Conservation (phyloP, 2,797 vertebrate genomes). For the Nyctibius grandis region DNA sequence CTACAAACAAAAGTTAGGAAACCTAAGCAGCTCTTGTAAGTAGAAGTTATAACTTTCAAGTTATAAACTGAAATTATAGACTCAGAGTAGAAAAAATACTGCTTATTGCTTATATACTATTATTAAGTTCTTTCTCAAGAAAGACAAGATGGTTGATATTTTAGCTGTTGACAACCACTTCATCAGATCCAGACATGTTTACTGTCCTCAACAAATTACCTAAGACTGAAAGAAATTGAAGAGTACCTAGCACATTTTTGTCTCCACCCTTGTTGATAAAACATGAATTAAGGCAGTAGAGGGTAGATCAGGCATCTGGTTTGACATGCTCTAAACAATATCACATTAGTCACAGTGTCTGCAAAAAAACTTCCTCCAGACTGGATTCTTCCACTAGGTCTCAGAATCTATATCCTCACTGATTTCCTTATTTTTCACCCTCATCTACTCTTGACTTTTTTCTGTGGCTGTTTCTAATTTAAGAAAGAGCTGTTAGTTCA, state of each 20-base stretch:
- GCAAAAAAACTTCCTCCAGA: neutral
- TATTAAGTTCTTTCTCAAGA: neutral
- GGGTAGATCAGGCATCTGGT: neutral
- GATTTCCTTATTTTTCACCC: neutral
- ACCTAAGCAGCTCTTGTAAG: neutral
- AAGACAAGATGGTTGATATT: neutral
- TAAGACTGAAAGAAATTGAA: neutral
- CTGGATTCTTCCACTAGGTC: neutral
- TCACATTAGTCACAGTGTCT: neutral
- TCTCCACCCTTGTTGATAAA: neutral
- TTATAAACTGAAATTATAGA: neutral
- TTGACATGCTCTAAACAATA: neutral
- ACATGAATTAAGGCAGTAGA: neutral
- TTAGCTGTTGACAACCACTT: neutral
- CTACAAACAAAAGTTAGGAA: neutral
- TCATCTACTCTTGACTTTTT: neutral
- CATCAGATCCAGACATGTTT: neutral
- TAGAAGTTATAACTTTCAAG: too few species aligned
- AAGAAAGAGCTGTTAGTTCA: neutral
- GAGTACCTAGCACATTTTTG: neutral
- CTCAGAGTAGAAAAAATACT: neutral
- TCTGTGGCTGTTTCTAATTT: neutral
- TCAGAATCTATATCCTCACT: neutral
- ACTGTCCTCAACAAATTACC: neutral
- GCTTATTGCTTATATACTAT: neutral